Conservation (phyloP, 2,888 invertebrate species). For the Malachius bipustulatus region DNA sequence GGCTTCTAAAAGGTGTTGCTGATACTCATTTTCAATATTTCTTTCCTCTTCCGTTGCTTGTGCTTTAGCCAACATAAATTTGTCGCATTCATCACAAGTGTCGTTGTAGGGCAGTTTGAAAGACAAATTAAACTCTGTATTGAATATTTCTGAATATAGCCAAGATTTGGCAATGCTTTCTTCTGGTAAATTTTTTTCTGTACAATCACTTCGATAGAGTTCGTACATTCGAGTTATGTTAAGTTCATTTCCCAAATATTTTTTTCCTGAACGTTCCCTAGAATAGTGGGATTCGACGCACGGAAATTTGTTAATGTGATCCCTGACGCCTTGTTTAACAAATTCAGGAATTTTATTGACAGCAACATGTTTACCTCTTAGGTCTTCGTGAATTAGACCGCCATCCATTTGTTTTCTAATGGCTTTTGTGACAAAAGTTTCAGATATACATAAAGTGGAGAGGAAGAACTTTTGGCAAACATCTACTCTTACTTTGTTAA, state of each 20-base stretch:
- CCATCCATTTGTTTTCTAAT: conserved; percentile 2
- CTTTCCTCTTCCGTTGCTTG: too few relatives aligned
- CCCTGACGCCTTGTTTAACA: conserved; percentile 7
- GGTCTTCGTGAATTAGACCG: conserved; percentile 6
- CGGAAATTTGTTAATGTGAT: conserved; percentile 8
- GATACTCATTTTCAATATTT: too few relatives aligned
- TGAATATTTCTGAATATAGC: too few relatives aligned
- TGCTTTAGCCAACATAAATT: conserved; percentile 12
- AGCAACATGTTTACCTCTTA: conserved; percentile 6
- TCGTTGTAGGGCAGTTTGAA: conserved; percentile 8
- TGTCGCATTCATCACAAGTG: conserved; percentile 10
- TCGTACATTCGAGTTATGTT: background rate
- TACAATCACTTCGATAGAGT: too few relatives aligned
- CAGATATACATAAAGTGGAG: background rate
- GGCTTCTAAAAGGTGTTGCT: too few relatives aligned
- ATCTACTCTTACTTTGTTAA: conserved; percentile 1
- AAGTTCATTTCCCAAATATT: conserved; percentile 7
- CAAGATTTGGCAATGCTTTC: too few relatives aligned
- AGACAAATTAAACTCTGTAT: conserved; percentile 10
- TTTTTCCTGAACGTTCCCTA: conserved; percentile 8
- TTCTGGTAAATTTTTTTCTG: too few relatives aligned
- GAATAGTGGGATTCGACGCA: conserved; percentile 5
- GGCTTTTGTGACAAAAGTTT: conserved; percentile 8
- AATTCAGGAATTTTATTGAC: conserved; percentile 7
- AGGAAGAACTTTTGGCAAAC: conserved; percentile 3